Evolutionary conservation across 2,797 vertebrate genomes (phyloP).

Genomic region (Otus scops): DNA sequence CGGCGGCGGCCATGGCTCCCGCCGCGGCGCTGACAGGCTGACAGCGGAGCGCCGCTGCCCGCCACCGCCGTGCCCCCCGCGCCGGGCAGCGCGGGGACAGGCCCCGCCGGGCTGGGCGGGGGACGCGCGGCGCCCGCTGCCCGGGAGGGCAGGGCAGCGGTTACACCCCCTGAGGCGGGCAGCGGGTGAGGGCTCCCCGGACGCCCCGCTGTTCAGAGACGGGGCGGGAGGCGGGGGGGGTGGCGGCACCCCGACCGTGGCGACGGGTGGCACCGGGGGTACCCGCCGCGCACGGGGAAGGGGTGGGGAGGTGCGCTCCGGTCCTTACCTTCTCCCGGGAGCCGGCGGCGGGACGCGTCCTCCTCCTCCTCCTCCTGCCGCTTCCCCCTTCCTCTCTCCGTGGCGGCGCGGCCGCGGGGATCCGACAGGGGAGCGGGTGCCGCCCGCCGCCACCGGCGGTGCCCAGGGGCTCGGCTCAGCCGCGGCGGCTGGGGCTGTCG

Average conservation of each 20-base stretch:
- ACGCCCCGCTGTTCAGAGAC: neutral
- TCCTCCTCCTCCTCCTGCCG: neutral
- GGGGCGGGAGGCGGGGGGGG: neutral
- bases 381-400: neutral
- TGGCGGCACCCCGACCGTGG: neutral
- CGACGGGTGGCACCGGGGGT: neutral
- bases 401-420: neutral
- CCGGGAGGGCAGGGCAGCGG: neutral
- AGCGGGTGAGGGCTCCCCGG: neutral
- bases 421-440: neutral
- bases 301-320: neutral
- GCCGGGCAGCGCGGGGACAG: neutral
- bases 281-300: neutral
- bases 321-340: constrained; percentile 26
- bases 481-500: constrained; percentile 1
- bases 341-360: neutral
- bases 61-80: neutral
- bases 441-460: neutral
- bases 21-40: neutral
- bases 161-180: neutral
- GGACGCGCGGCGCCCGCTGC: neutral
- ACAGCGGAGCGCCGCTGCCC: neutral
- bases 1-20: constrained; percentile 23
- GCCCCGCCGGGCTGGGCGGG: neutral
- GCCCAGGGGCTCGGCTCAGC: neutral